Percentiles rank a stretch among this genome's conserved stretches.
Conservation (phyloP, 1,140 invertebrate species). For the Holotrichia oblita region DNA sequence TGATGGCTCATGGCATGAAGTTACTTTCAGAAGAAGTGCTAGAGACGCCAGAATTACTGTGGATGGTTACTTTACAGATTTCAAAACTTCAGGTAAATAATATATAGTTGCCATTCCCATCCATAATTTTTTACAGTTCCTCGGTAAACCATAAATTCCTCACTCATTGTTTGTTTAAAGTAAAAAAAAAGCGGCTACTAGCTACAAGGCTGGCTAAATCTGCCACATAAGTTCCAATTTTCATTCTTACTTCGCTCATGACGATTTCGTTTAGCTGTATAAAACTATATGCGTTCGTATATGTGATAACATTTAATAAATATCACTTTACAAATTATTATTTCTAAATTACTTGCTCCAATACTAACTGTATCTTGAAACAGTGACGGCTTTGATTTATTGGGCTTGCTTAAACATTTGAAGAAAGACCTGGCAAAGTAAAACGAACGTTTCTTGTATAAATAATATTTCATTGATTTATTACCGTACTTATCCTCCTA, state of each 20-base stretch:
- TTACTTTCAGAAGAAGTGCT: slow-evolving; percentile 80
- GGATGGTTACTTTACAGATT: slow-evolving; percentile 89
- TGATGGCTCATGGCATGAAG: slow-evolving; percentile 92
- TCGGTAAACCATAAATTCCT: too few relatives aligned
- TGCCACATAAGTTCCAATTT: too few relatives aligned
- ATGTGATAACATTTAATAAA: neutral
- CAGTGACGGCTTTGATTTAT: too few relatives aligned
- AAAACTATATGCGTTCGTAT: neutral
- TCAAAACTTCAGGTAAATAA: slow-evolving; percentile 79
- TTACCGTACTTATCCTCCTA: neutral
- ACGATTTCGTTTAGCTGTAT: too few relatives aligned
- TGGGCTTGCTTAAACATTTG: too few relatives aligned
- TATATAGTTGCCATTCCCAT: neutral
- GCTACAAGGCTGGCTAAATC: too few relatives aligned
- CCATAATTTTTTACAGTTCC: neutral
- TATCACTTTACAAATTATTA: neutral
- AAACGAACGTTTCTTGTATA: neutral
- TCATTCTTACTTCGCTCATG: too few relatives aligned
- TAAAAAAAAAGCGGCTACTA: too few relatives aligned
- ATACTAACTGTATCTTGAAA: too few relatives aligned
- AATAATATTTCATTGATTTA: neutral
- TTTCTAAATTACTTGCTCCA: neutral
- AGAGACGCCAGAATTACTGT: slow-evolving; percentile 89
- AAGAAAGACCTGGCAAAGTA: too few relatives aligned
- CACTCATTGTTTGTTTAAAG: too few relatives aligned